Conservation (phyloP, 2,113 vertebrate species). For the Brevimyrus niger region DNA sequence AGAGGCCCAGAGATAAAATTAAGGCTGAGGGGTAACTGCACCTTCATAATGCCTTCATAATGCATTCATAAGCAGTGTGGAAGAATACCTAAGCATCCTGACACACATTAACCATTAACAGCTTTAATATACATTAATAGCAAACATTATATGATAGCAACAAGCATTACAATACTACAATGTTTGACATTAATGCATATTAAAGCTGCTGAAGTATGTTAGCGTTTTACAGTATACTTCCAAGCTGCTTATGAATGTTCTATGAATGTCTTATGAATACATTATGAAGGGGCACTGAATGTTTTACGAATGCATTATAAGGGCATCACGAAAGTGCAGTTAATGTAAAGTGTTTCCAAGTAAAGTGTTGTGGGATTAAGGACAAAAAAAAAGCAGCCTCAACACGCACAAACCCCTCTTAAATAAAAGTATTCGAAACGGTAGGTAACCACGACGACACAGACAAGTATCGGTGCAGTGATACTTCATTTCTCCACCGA, state of each 20-base stretch:
- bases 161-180: not conserved
- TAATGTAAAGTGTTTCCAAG: not conserved
- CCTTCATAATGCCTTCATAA: not conserved
- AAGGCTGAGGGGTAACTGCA: not conserved
- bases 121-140: not conserved
- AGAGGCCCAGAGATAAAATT: not conserved
- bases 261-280: not conserved
- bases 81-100: not conserved
- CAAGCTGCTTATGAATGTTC: not conserved
- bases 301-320: not conserved
- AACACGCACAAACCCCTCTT: not conserved
- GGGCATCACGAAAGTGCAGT: not conserved
- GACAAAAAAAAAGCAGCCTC: not conserved
- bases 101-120: not conserved
- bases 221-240: not conserved
- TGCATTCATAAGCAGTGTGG: not conserved
- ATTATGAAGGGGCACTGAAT: not conserved
- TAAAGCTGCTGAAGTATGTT: not conserved
- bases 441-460: not conserved
- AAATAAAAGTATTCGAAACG: not conserved
- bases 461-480: not conserved
- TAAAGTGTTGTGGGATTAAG: not conserved
- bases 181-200: not conserved
- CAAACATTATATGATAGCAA: not conserved
- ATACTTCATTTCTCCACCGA: not conserved